Conservation (phyloP, 1,140 invertebrate species). For the Ceratina calcarata region DNA sequence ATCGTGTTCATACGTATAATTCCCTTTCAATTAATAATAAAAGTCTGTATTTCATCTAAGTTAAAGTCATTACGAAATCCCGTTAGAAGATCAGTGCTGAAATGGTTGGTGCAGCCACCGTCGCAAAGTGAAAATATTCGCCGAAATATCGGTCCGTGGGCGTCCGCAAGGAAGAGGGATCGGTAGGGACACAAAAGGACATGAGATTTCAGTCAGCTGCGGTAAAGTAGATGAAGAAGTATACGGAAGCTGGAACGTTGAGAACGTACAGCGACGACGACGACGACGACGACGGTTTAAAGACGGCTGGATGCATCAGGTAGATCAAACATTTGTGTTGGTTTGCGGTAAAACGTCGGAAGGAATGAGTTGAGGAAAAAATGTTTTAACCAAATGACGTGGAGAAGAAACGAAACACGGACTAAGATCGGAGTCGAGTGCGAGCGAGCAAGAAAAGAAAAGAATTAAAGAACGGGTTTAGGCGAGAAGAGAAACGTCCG, state of each 20-base stretch:
- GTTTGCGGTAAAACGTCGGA: background rate
- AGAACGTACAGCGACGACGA: background rate
- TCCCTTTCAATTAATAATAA: no score
- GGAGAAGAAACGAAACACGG: slow-evolving; percentile 2
- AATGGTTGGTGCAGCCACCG: background rate
- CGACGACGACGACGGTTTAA: slow-evolving; percentile 22
- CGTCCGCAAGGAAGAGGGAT: background rate
- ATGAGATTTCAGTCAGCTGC: slow-evolving; percentile 19
- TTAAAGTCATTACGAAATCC: no score
- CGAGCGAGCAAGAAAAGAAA: background rate
- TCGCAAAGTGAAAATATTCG: background rate
- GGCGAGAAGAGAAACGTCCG: background rate
- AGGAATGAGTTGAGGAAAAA: slow-evolving; percentile 18
- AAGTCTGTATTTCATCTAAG: no score
- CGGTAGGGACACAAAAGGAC: background rate
- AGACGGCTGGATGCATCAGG: slow-evolving; percentile 50
- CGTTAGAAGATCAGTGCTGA: background rate
- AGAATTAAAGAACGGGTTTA: background rate
- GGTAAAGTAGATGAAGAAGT: slow-evolving; percentile 11
- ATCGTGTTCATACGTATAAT: background rate
- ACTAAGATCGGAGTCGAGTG: background rate
- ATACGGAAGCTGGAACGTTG: slow-evolving; percentile 39
- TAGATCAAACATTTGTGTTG: slow-evolving; percentile 61
- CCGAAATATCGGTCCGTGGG: background rate
- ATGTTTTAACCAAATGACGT: slow-evolving; percentile 60